phyloP scores from a whole-genome alignment of 2,113 vertebrate genomes.

The Gulo gulo region DNA sequence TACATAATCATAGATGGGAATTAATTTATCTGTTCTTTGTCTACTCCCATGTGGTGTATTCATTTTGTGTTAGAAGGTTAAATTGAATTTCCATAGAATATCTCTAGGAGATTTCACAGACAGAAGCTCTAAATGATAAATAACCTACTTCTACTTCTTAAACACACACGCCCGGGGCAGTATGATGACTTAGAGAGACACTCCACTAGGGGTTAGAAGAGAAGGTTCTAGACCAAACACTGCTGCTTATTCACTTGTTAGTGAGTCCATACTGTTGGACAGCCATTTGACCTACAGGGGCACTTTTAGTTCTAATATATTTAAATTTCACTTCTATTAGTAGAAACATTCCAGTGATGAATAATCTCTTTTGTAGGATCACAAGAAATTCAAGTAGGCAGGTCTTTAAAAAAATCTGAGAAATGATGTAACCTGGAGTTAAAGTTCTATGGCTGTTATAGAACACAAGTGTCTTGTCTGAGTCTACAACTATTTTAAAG shows the following conservation, averaged over 20 bases:
- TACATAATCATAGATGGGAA: constrained; percentile 34
- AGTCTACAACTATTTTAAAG: background rate
- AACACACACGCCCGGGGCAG: background rate
- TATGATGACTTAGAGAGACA: background rate
- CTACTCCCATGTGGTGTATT: background rate
- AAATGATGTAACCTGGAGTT: background rate
- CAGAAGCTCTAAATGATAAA: background rate
- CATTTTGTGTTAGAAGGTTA: constrained; percentile 36
- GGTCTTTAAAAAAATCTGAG: background rate
- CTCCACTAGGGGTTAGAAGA: background rate
- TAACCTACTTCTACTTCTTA: background rate
- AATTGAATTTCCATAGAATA: background rate
- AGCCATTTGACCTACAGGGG: background rate
- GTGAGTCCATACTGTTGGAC: background rate
- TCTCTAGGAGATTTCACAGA: background rate
- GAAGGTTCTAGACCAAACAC: background rate
- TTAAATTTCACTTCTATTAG: background rate
- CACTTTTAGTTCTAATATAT: background rate
- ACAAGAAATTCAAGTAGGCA: background rate
- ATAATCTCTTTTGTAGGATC: background rate
- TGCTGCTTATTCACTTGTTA: background rate
- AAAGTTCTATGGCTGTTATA: background rate
- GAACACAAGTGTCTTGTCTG: background rate
- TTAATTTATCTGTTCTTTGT: constrained; percentile 37
- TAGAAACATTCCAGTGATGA: background rate